Evolutionary conservation across 2,113 vertebrate genomes (phyloP).

Genomic region (Erinaceus europaeus): DNA sequence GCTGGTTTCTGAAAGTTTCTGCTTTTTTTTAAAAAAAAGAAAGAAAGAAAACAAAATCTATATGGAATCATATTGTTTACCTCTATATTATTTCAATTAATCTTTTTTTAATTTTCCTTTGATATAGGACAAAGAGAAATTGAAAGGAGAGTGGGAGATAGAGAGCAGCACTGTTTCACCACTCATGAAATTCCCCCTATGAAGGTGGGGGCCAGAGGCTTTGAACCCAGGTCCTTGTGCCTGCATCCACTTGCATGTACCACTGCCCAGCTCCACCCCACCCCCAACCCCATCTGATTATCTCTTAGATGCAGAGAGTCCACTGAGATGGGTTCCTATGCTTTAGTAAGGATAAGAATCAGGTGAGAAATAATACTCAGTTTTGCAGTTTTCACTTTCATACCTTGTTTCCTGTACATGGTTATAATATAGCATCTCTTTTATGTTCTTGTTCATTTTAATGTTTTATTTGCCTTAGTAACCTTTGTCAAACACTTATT

Average conservation of each 20-base stretch:
- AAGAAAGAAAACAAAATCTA: constrained; percentile 1
- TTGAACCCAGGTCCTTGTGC: too few relatives aligned
- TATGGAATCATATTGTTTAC: not conserved
- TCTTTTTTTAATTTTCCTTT: too few relatives aligned
- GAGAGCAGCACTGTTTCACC: too few relatives aligned
- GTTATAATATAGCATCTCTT: not conserved
- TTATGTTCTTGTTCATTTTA: not conserved
- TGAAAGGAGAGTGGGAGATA: too few relatives aligned
- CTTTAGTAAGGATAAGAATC: not conserved
- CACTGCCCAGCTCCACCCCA: too few relatives aligned
- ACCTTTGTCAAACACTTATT: not conserved
- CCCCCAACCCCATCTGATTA: too few relatives aligned
- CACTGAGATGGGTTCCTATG: not conserved
- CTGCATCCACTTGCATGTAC: too few relatives aligned
- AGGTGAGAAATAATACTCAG: not conserved
- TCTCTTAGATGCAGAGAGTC: not conserved
- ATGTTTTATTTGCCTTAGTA: not conserved
- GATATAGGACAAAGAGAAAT: too few relatives aligned
- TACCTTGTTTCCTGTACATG: not conserved
- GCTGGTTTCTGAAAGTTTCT: constrained; percentile 69
- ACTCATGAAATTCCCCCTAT: too few relatives aligned
- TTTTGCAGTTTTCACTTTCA: not conserved
- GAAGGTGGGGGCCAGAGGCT: too few relatives aligned
- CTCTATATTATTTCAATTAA: not conserved
- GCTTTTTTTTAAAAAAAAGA: constrained; percentile 40